phyloP scores from a whole-genome alignment of 2,888 invertebrate genomes.

The Dichetophora obliterata region DNA sequence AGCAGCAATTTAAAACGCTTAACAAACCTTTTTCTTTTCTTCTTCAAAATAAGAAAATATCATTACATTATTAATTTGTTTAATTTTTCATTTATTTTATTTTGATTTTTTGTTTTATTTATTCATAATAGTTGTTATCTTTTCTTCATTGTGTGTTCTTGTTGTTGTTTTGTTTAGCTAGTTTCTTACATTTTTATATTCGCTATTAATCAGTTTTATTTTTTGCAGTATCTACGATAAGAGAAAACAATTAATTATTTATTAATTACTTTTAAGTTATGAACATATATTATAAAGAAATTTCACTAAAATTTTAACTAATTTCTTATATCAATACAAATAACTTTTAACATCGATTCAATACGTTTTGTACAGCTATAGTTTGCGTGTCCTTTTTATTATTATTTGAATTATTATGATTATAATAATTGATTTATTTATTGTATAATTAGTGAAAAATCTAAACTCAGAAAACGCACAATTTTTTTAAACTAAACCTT shows the following conservation, averaged over 20 bases:
- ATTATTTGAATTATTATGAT: not conserved
- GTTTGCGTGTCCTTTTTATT: not conserved
- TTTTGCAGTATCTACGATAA: slow-evolving; percentile 11
- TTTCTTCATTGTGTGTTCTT: not conserved
- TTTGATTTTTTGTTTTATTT: not conserved
- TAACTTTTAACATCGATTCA: slow-evolving; percentile 17
- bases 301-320: slow-evolving; percentile 6
- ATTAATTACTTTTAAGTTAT: not conserved
- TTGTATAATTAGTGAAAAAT: slow-evolving; percentile 18
- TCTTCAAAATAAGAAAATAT: too few species aligned
- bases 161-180: not conserved
- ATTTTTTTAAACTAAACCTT: not conserved
- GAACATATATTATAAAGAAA: slow-evolving; percentile 1
- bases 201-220: not conserved
- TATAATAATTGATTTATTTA: not conserved
- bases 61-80: too few species aligned
- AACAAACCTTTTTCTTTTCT: too few species aligned
- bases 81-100: not conserved
- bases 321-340: not conserved
- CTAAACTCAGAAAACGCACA: slow-evolving; percentile 14
- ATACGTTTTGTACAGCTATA: not conserved
- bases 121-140: not conserved
- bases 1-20: too few species aligned
- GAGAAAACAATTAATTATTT: slow-evolving; percentile 19
- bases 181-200: slow-evolving; percentile 3